These are phyloP conservation scores for Drosophila lacertosa DNA, from an alignment of 1,140 invertebrate species.

Conservation along the genomic window DNA sequence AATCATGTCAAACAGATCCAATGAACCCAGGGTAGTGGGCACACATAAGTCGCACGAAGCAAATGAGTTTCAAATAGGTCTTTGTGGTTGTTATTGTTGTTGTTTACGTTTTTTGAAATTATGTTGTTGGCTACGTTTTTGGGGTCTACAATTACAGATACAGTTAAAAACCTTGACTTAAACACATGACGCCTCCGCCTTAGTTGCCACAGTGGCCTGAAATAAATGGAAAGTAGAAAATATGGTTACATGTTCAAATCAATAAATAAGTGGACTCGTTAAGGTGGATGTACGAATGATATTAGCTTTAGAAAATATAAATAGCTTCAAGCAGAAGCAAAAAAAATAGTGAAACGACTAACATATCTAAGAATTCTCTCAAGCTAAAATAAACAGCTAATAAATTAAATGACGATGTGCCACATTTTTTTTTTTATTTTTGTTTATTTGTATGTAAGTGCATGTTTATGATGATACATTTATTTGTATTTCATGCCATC, in stretches of 20 bases:
- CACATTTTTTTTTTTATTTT: too few relatives aligned
- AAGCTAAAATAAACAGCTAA: too few relatives aligned
- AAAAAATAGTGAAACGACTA: too few relatives aligned
- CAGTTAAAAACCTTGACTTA: neutral
- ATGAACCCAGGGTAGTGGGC: conserved; percentile 36
- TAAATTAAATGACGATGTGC: too few relatives aligned
- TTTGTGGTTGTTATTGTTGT: conserved; percentile 21
- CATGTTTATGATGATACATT: too few relatives aligned
- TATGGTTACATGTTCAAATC: neutral
- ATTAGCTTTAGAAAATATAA: too few relatives aligned
- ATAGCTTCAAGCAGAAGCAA: too few relatives aligned
- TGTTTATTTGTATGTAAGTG: too few relatives aligned
- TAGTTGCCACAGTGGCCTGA: conserved; percentile 40
- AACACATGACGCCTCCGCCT: conserved; percentile 42
- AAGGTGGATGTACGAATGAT: too few relatives aligned
- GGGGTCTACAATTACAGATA: neutral
- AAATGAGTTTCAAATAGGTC: conserved; percentile 63
- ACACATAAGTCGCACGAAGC: conserved; percentile 7
- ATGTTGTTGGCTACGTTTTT: conserved; percentile 29
- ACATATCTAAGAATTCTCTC: too few relatives aligned
- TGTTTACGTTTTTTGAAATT: conserved; percentile 42
- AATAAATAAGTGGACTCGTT: too few relatives aligned
- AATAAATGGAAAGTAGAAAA: conserved; percentile 36
- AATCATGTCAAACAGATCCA: conserved; percentile 54
- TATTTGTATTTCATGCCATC: too few relatives aligned